phyloP scores from a whole-genome alignment of 2,113 vertebrate species.

The Alethe castanea region DNA sequence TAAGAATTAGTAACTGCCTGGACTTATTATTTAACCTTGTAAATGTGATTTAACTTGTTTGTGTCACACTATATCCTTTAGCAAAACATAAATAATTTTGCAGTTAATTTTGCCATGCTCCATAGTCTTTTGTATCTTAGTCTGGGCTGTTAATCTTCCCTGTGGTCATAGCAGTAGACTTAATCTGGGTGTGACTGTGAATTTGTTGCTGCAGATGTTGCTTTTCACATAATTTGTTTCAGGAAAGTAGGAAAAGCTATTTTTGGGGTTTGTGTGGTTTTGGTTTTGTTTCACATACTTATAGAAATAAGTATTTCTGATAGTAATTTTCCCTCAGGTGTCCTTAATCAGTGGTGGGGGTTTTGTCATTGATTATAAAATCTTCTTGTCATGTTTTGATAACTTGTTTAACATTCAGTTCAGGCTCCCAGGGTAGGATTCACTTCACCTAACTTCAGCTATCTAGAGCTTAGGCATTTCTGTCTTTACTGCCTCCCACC shows the following conservation, averaged over 20 bases:
- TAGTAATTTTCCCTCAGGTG: background rate
- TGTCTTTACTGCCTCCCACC: slow-evolving; percentile 43
- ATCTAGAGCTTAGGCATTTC: slow-evolving; percentile 21
- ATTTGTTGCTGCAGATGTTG: slow-evolving; percentile 2
- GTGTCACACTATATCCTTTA: background rate
- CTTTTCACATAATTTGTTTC: background rate
- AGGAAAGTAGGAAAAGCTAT: background rate
- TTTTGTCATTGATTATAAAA: background rate
- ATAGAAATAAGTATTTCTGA: background rate
- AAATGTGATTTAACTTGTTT: background rate
- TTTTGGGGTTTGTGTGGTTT: background rate
- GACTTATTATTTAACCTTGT: background rate
- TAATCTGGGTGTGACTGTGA: background rate
- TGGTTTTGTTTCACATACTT: background rate
- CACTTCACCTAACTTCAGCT: slow-evolving; percentile 17
- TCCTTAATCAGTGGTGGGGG: background rate
- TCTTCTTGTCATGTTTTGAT: slow-evolving; percentile 5
- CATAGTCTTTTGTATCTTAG: background rate
- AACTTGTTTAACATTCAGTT: slow-evolving; percentile 6
- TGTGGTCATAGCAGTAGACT: slow-evolving; percentile 3
- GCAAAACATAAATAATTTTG: background rate
- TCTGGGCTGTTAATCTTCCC: background rate
- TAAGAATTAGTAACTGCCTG: background rate
- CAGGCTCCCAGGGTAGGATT: background rate
- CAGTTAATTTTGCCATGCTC: background rate